phyloP scores from a whole-genome alignment of 2,113 vertebrate species.

The Circaetus gallicus region DNA sequence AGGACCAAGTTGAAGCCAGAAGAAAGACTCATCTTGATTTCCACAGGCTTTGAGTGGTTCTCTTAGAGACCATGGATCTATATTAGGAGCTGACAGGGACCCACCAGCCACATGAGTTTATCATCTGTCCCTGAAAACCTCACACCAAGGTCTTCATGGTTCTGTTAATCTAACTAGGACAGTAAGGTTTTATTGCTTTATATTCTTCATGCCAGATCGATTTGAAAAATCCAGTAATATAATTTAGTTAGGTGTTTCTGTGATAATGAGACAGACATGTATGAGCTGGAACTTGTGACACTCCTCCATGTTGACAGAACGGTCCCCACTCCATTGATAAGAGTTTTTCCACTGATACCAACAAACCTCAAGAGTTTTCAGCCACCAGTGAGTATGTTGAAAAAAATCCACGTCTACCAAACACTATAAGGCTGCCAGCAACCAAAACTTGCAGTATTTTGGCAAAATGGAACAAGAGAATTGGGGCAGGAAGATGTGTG shows the following conservation, averaged over 20 bases:
- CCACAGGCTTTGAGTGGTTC: not conserved
- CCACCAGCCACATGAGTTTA: not conserved
- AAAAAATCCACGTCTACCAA: not conserved
- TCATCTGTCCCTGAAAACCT: not conserved
- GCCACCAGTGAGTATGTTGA: not conserved
- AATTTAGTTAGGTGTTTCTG: not conserved
- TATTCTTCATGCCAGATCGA: not conserved
- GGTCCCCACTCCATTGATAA: not conserved
- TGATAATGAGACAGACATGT: not conserved
- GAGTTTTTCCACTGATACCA: not conserved
- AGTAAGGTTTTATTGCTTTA: not conserved
- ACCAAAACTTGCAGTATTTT: not conserved
- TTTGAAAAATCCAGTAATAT: not conserved
- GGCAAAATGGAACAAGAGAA: fast-evolving
- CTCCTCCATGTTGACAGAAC: not conserved
- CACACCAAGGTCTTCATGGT: not conserved
- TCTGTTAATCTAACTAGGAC: not conserved
- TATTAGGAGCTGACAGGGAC: not conserved
- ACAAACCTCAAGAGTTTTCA: not conserved
- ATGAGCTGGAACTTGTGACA: not conserved
- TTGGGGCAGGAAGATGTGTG: not conserved
- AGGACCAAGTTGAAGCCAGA: not conserved
- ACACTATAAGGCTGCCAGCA: not conserved
- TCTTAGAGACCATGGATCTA: not conserved
- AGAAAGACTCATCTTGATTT: not conserved